These are phyloP conservation scores for Enchytraeus crypticus DNA, from an alignment of 2,888 invertebrate genomes.

Conservation along the genomic window DNA sequence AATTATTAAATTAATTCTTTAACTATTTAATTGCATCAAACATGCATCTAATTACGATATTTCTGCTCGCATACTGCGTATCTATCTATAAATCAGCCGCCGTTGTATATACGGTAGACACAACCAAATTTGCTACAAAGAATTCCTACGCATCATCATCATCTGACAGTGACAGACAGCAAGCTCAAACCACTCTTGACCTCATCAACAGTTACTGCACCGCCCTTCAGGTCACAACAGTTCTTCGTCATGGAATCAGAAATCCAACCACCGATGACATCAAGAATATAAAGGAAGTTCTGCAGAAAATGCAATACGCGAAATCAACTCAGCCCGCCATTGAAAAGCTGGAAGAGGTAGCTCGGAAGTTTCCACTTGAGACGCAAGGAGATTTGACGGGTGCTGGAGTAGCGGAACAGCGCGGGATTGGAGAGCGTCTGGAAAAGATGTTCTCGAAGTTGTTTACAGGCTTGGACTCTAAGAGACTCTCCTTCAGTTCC, in stretches of 20 bases:
- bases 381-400: not conserved
- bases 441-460: not conserved
- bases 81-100: no score
- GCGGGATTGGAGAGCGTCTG: not conserved
- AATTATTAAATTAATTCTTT: no score
- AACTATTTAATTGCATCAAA: no score
- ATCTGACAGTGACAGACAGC: not conserved
- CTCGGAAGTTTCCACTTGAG: not conserved
- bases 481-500: not conserved
- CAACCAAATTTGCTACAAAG: not conserved
- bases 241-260: constrained; percentile 11
- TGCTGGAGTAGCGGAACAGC: not conserved
- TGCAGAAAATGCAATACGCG: not conserved
- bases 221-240: constrained; percentile 1
- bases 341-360: not conserved
- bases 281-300: not conserved
- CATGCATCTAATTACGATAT: no score
- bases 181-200: not conserved
- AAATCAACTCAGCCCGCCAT: not conserved
- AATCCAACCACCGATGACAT: constrained; percentile 10
- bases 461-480: not conserved
- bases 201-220: not conserved
- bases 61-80: no score
- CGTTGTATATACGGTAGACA: no score
- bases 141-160: not conserved